Evolutionary conservation across 2,888 invertebrate genomes (phyloP), one percentile per base, ranked within the genome.

Genomic region (Chromoteleia sp.): DNA sequence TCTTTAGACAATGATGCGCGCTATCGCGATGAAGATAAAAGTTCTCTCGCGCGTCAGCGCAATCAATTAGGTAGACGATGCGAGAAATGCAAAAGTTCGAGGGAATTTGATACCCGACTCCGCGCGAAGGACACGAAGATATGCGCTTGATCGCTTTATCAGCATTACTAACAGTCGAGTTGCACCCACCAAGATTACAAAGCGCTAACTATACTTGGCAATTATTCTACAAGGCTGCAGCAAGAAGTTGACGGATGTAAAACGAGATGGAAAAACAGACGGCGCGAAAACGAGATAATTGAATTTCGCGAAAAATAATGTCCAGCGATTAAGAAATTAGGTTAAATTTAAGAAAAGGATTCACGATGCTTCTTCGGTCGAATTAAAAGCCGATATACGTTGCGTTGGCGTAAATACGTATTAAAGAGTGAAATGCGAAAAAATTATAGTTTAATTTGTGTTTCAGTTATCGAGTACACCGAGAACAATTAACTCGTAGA

Each of bases 201-300:
- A 77, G 68, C 61, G 43, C 56, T 77, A 77, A 77, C 77, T 77
- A 70, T 77, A 54, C 77, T 61, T 70, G 33, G 48, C 56, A 70
- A 77, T 77, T 77, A 77, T 70, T 76, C 75, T 52, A 65, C 74
- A 56, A 68, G 76, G 70, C 56, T 77, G 36, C 56, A 48, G 17
- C 52, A 8, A 68, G 54, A 52, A 61, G 19, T 63, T 73, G 73
- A 54, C 73, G 61, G 52, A 73, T 43, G 43, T 45, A 61, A 73
- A 73, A 25, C 33, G 61, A 73, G 73, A 73, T 33, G 61, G 73
- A 63, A 63, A 54, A 73, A 73, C 61, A 43, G 52, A 61, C 41
- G 50, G 73, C 54, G 73, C 61, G 73, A 73, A 61, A 73, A 54
- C 33, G 33, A 19, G 54, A 61, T 73, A 73, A 73, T 61, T 73